phyloP scores from a whole-genome alignment of 2,113 vertebrate genomes.

The Pangasianodon hypophthalmus region DNA sequence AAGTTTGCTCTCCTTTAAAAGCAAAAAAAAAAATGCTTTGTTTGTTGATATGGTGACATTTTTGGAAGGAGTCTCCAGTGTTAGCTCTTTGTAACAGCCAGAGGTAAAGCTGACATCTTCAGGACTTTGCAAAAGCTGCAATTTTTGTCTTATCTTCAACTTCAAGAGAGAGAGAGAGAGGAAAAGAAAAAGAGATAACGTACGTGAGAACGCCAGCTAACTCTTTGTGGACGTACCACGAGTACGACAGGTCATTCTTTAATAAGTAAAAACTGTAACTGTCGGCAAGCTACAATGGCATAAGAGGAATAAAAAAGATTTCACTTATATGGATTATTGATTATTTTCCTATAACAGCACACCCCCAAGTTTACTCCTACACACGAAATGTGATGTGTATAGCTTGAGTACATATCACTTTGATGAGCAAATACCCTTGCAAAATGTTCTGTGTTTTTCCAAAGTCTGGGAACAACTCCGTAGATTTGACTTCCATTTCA shows the following conservation, averaged over 20 bases:
- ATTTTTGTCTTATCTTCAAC: not conserved
- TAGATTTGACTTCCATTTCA: not conserved
- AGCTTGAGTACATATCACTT: not conserved
- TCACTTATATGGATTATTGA: not conserved
- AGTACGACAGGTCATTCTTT: not conserved
- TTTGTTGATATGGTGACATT: not conserved
- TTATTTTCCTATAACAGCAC: not conserved
- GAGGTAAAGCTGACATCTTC: not conserved
- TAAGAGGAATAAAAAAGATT: not conserved
- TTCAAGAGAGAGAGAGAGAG: not conserved
- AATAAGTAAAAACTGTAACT: not conserved
- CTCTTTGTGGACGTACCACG: not conserved
- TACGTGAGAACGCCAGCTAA: not conserved
- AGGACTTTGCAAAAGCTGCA: not conserved
- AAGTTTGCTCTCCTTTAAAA: not conserved
- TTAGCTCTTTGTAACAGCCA: not conserved
- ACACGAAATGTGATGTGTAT: not conserved
- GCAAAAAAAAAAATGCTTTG: too few species aligned
- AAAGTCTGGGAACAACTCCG: not conserved
- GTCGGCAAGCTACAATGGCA: not conserved
- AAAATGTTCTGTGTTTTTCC: not conserved
- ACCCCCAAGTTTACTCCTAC: not conserved
- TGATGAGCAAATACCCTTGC: not conserved
- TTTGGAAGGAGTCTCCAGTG: not conserved
- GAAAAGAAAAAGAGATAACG: too few species aligned